Evolutionary conservation across 2,113 vertebrate genomes (phyloP).

Genomic region (Eolophus roseicapilla): DNA sequence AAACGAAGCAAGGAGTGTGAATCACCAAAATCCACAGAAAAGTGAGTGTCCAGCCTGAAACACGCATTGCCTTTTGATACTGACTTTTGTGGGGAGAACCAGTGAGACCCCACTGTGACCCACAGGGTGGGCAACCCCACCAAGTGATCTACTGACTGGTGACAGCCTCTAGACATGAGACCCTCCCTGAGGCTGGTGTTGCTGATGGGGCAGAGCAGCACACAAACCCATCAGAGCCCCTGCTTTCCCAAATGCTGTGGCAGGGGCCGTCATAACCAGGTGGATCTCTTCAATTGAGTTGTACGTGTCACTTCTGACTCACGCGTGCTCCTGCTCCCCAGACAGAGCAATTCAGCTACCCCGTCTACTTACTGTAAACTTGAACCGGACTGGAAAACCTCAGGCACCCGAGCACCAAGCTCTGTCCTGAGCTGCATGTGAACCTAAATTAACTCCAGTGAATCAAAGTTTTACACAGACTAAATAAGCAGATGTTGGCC

Average conservation of each 20-base stretch:
- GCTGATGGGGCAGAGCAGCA: neutral
- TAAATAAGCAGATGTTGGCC: neutral
- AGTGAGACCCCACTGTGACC: neutral
- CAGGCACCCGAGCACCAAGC: neutral
- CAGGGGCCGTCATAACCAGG: neutral
- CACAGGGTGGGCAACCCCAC: rapidly evolving
- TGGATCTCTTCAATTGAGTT: neutral
- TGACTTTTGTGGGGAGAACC: neutral
- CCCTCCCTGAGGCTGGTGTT: rapidly evolving
- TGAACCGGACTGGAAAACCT: neutral
- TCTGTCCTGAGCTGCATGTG: neutral
- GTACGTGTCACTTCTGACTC: neutral
- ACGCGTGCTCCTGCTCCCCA: neutral
- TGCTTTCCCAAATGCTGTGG: neutral
- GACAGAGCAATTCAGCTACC: neutral
- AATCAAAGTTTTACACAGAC: neutral
- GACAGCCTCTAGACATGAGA: neutral
- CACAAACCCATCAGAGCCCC: rapidly evolving
- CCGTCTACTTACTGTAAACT: neutral
- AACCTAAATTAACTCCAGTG: neutral
- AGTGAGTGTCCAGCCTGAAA: neutral
- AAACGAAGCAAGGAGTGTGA: neutral
- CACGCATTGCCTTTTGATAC: neutral
- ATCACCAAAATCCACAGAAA: neutral
- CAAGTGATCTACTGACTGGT: neutral